phyloP scores from a whole-genome alignment of 2,888 invertebrate species.

The Macrophya annulata region DNA sequence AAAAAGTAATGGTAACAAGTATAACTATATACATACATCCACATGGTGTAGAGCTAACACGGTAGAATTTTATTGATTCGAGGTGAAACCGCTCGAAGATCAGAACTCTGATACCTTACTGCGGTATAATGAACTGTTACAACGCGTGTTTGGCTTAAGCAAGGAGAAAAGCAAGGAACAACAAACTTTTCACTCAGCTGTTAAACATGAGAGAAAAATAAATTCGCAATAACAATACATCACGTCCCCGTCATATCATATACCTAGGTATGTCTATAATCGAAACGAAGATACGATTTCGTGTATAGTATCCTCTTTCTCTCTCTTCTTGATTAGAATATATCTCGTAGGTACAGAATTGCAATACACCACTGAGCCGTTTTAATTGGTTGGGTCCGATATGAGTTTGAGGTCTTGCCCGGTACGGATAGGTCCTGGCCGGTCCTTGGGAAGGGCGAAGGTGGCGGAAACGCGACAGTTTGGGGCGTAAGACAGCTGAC shows the following conservation, averaged over 20 bases:
- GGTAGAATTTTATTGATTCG: slow-evolving; percentile 28
- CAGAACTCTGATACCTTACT: slow-evolving; percentile 10
- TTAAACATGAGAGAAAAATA: not conserved
- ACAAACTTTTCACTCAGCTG: not conserved
- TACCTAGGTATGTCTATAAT: too few species aligned
- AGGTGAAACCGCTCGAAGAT: slow-evolving; percentile 11
- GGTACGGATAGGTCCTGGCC: slow-evolving; percentile 70
- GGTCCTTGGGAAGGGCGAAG: slow-evolving; percentile 73
- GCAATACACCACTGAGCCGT: slow-evolving; percentile 35
- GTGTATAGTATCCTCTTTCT: not conserved
- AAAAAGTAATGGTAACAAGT: slow-evolving; percentile 19
- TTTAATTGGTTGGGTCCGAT: slow-evolving; percentile 65
- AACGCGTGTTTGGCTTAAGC: slow-evolving; percentile 29
- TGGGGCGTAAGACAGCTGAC: slow-evolving; percentile 69
- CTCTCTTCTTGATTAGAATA: slow-evolving; percentile 28
- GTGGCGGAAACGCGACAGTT: slow-evolving; percentile 68
- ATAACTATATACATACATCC: not conserved
- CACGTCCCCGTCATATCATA: not conserved
- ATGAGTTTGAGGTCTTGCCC: slow-evolving; percentile 77
- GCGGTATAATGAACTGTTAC: slow-evolving; percentile 6
- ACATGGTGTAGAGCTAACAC: not conserved
- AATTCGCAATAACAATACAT: not conserved
- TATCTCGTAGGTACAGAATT: slow-evolving; percentile 35
- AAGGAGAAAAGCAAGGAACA: not conserved
- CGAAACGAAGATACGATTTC: not conserved